These are phyloP conservation scores for Cyclopterus lumpus DNA, from an alignment of 2,797 vertebrate genomes.

Conservation along the genomic window DNA sequence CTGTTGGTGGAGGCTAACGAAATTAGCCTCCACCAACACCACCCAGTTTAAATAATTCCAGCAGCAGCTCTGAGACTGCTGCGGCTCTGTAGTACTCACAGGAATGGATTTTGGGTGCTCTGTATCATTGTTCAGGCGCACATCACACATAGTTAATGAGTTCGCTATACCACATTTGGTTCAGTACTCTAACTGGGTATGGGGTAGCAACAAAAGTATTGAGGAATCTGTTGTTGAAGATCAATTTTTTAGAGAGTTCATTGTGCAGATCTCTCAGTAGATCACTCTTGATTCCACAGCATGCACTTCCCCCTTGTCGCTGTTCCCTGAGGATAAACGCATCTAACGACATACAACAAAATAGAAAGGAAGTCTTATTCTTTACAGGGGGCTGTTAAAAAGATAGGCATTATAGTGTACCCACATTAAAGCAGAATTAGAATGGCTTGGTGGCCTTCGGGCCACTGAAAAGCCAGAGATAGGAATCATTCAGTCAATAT, in stretches of 20 bases:
- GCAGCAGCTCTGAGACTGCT: constrained; percentile 1
- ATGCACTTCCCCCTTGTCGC: constrained; percentile 14
- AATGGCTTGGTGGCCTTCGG: constrained; percentile 55
- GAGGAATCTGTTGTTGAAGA: not conserved
- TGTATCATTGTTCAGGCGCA: not conserved
- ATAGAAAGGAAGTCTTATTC: constrained; percentile 71
- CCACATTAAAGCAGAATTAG: constrained; percentile 62
- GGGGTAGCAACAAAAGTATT: not conserved
- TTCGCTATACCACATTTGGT: not conserved
- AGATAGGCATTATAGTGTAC: constrained; percentile 78
- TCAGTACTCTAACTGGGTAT: not conserved
- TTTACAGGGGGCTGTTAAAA: constrained; percentile 72
- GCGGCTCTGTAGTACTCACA: not conserved
- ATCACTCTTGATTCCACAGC: constrained; percentile 30
- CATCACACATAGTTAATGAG: not conserved
- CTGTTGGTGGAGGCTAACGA: too few relatives aligned
- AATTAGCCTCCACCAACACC: not conserved
- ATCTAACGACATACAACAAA: constrained; percentile 62
- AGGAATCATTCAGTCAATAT: constrained; percentile 48
- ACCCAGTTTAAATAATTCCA: not conserved
- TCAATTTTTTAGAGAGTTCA: constrained; percentile 4
- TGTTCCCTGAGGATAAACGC: constrained; percentile 60
- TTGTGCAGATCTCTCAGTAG: not conserved
- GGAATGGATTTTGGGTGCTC: not conserved
- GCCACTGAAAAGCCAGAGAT: constrained; percentile 56